A percentile compares a stretch with the other conserved stretches of the same genome.
Conservation (phyloP, 2,797 vertebrate genomes). For the Hephaestus fuliginosus region DNA sequence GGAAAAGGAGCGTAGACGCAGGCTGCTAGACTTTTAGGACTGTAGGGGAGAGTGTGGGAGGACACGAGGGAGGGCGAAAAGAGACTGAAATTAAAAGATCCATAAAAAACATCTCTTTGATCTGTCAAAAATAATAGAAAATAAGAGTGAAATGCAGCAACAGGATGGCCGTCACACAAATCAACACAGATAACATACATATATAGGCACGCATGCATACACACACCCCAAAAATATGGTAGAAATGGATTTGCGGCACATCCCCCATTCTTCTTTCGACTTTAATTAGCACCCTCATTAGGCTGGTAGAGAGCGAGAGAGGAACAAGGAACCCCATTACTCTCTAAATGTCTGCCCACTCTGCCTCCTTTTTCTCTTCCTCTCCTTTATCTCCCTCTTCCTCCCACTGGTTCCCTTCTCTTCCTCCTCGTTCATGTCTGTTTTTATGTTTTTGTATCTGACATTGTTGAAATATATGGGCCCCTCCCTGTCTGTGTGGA, state of each 20-base stretch:
- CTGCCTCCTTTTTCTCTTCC: constrained; percentile 55
- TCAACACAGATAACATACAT: constrained; percentile 27
- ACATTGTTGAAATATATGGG: not conserved
- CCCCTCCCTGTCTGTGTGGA: constrained; percentile 23
- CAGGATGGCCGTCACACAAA: constrained; percentile 10
- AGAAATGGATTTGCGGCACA: constrained; percentile 69
- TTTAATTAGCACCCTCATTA: constrained; percentile 82
- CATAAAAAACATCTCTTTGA: constrained; percentile 8
- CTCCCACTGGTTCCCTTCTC: constrained; percentile 34
- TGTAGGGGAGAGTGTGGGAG: not conserved
- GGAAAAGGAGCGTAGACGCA: not conserved
- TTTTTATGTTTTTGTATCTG: constrained; percentile 13
- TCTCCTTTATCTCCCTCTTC: constrained; percentile 47
- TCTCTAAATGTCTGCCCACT: constrained; percentile 68
- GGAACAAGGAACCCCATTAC: constrained; percentile 71
- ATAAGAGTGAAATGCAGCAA: constrained; percentile 12
- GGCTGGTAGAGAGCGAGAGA: constrained; percentile 70
- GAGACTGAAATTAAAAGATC: constrained; percentile 9
- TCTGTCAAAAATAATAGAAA: constrained; percentile 17
- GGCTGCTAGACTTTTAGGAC: not conserved
- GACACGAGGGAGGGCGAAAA: not conserved
- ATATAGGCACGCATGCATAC: constrained; percentile 16
- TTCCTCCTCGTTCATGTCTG: constrained; percentile 27
- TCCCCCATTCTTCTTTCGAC: constrained; percentile 69
- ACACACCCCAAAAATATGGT: constrained; percentile 50